A percentile compares a stretch with the other conserved stretches of the same genome.
These are phyloP conservation scores for Mystacides longicornis DNA, from an alignment of 2,888 invertebrate genomes.

Conservation along the genomic window DNA sequence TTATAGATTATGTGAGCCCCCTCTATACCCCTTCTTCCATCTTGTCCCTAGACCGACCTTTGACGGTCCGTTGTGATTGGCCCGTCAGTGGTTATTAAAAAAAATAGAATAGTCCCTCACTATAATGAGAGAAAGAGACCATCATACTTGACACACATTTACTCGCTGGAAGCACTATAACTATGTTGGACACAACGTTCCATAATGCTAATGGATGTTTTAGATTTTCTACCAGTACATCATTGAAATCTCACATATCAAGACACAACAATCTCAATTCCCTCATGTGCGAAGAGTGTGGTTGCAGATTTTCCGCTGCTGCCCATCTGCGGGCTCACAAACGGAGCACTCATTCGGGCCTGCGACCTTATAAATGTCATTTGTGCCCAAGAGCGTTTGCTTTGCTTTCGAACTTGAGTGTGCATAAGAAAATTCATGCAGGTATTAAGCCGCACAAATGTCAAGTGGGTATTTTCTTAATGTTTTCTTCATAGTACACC, in stretches of 20 bases:
- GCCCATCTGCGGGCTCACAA: conserved; percentile 12
- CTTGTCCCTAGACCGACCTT: no score
- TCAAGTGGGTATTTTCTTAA: conserved; percentile 1
- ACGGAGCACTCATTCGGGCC: background rate
- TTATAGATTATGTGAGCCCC: no score
- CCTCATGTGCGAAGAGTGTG: conserved; percentile 17
- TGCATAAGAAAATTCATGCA: conserved; percentile 10
- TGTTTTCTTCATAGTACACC: no score
- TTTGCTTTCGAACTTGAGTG: conserved; percentile 11
- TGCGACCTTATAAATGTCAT: background rate
- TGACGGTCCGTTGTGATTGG: no score
- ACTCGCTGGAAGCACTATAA: no score
- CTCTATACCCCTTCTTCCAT: no score
- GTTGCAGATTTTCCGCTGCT: conserved; percentile 6
- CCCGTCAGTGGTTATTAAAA: no score
- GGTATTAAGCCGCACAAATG: conserved; percentile 13
- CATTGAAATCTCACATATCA: conserved; percentile 11
- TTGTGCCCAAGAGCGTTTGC: conserved; percentile 7
- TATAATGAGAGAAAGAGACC: no score
- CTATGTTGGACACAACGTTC: background rate
- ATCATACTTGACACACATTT: no score
- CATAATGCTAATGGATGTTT: background rate
- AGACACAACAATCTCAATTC: conserved; percentile 6
- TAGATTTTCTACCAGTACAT: background rate
- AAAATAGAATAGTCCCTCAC: no score